Evolutionary conservation across 2,888 invertebrate genomes (phyloP), one percentile per base, ranked within the genome.

Genomic region (Plagiodera versicolora): DNA sequence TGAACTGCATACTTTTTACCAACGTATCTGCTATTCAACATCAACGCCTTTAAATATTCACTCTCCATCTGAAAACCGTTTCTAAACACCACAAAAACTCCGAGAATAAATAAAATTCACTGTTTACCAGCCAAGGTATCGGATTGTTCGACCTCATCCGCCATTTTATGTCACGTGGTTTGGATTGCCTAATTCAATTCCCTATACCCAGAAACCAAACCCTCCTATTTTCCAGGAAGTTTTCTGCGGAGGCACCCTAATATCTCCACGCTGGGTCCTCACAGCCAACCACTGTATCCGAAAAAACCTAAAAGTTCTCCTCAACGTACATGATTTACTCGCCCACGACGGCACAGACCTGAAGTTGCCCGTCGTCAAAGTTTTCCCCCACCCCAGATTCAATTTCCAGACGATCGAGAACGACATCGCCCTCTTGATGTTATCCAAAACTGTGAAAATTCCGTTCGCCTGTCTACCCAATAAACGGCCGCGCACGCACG

Each of bases 321-420:
- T 95, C 32, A 95, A 95, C 0, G 95, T 95, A 72, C 90, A 95
- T 76, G 92, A 95, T 81, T 82, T 85, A 86, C 64, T 81, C n/a
- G 66, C 85, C 51, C 83, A 85, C 60, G 92, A 92, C 75, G 89
- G 87, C 9, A 87, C 90, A 0, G 95, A 95, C 78, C 76, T 89
- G 64, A 91, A 92, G 78, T 84, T 92, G 80, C 85, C 86, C 72
- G 89, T 91, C 62, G 85, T 86, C 9, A 87, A 89, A 68, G 88
- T 89, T 55, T 89, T 89, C 71, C 86, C 90, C 44, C 95, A 97
- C 81, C 94, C 94, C 16, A 84, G 86, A 62, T 96, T 94, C 79
- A 91, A 95, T 78, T 88, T 89, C 55, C 88, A 90, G 67, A 95
- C 94, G 0, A 94, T 96, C 32, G 92, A 95, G 77, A 95, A 95